phyloP scores from a whole-genome alignment of 2,888 invertebrate species.

The Uropetala carovei region DNA sequence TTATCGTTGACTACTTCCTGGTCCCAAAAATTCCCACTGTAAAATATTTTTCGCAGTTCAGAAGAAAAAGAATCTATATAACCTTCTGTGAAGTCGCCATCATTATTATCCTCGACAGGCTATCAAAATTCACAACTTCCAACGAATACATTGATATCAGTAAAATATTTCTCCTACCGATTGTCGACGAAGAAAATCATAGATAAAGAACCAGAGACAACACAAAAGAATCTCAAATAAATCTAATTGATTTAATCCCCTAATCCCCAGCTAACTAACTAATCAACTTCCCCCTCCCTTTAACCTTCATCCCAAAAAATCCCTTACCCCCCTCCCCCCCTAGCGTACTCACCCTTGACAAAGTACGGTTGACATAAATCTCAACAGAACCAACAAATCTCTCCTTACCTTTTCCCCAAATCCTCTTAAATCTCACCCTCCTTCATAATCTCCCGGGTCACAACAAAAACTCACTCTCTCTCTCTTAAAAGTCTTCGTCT shows the following conservation, averaged over 20 bases:
- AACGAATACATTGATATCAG: neutral
- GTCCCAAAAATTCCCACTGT: too few species aligned
- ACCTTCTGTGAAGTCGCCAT: neutral
- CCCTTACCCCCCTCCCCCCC: too few species aligned
- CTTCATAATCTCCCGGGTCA: neutral
- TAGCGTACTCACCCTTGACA: neutral
- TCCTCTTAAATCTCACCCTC: conserved; percentile 42
- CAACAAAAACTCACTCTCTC: conserved; percentile 19
- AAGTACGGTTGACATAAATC: neutral
- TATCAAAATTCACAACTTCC: neutral
- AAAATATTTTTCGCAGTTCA: too few species aligned
- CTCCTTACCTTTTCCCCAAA: neutral
- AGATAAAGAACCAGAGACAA: neutral
- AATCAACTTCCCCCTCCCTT: neutral
- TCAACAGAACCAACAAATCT: conserved; percentile 42
- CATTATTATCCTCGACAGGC: neutral
- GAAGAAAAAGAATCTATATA: too few species aligned
- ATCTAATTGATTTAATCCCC: neutral
- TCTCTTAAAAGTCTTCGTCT: neutral
- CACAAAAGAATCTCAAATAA: neutral
- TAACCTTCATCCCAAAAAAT: neutral
- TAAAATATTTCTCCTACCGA: neutral
- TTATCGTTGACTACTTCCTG: too few species aligned
- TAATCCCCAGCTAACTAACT: neutral
- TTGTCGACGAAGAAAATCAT: neutral